Evolutionary conservation across 2,888 invertebrate species (phyloP).

Genomic region (Heteromurus nitidus): DNA sequence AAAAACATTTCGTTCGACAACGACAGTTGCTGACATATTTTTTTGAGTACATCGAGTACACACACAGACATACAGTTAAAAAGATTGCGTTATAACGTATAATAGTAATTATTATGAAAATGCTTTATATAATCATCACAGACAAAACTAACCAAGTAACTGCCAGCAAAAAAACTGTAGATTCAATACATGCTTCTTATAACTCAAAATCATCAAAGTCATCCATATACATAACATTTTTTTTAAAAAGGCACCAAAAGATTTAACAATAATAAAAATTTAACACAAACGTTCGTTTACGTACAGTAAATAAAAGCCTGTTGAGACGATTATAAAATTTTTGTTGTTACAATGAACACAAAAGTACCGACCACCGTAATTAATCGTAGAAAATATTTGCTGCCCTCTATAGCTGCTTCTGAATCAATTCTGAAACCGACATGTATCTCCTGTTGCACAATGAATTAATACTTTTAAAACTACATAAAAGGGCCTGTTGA

Average conservation of each 20-base stretch:
- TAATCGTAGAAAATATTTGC: conserved; percentile 10
- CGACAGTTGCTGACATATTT: too few relatives aligned
- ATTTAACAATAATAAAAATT: conserved; percentile 45
- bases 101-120: conserved; percentile 35
- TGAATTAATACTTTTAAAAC: not conserved
- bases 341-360: conserved; percentile 52
- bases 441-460: not conserved
- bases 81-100: too few relatives aligned
- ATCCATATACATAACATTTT: conserved; percentile 29
- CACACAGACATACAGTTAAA: too few relatives aligned
- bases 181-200: conserved; percentile 13
- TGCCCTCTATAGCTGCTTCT: too few relatives aligned
- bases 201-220: conserved; percentile 46
- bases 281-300: not conserved
- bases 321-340: not conserved
- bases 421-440: not conserved
- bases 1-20: too few relatives aligned
- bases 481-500: not conserved
- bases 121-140: conserved; percentile 55
- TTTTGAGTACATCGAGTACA: too few relatives aligned
- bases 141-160: conserved; percentile 53
- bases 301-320: conserved; percentile 3
- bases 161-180: not conserved
- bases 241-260: conserved; percentile 56
- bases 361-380: not conserved